Base-by-base conservation (phyloP, 2,888 invertebrate species). In the Pandemis corylana region DNA sequence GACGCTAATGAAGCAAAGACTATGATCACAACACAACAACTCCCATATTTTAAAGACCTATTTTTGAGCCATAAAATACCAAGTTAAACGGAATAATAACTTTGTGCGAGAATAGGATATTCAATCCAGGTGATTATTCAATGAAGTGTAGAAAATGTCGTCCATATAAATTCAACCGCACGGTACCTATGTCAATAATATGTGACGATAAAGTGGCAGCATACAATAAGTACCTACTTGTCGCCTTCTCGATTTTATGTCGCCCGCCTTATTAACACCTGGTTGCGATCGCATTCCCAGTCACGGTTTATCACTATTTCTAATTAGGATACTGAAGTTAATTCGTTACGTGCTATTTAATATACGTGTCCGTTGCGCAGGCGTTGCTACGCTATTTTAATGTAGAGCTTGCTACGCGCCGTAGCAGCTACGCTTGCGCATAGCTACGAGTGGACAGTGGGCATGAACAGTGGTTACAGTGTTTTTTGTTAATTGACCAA, bases 351-450 rank as follows among this genome's bases (percentile, higher is more conserved):
- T n/a, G 42, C 63, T 42, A 63, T 63, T 63, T 42, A 63, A 63
- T n/a, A 63, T 61, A 42, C 28, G 46, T 65, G 46, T n/a, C 65
- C 10, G 15, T 15, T 41, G 62, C 41, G 15, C 41, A 42, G 20
- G 56, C 15, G 44, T 71, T 44, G 42, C 44, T 68, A n/a, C 53
- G 51, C n/a, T 41, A 44, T 51, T 36, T 64, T 46, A 53, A 68
- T 65, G 68, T 73, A 68, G 72, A 72, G 20, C 64, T 5, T 56
- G 73, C 74, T 70, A 70, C 74, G 42, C 7, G 42, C 6, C 69
- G 74, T 74, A 74, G 74, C 69, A 59, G 69, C 61, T 74, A 74
- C 74, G 74, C 74, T 51, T 61, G 46, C 65, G 74, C 69, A 41
- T 70, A 56, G 73, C 73, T 73, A 49, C 63, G 42, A 53, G 6